These are phyloP conservation scores for Falco concolor DNA, from an alignment of 2,797 vertebrate genomes.

Conservation along the genomic window DNA sequence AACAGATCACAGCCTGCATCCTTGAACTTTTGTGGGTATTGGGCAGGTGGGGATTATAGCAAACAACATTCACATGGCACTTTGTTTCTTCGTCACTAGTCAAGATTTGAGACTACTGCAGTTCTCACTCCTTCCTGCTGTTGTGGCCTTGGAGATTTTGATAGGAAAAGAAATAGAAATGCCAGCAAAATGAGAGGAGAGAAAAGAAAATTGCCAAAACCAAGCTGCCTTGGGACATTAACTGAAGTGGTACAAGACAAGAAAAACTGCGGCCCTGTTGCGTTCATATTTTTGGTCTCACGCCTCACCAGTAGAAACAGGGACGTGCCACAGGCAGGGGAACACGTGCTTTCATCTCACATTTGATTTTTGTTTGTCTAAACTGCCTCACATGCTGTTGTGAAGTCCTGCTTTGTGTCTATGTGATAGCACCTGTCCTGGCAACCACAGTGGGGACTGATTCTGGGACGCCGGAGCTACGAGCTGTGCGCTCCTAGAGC, in stretches of 20 bases:
- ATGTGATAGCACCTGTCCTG: background rate
- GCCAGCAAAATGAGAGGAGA: background rate
- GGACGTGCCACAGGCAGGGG: background rate
- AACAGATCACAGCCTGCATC: background rate
- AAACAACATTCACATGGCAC: background rate
- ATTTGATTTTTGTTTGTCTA: background rate
- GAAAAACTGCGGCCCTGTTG: background rate
- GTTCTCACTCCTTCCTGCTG: background rate
- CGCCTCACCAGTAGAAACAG: background rate
- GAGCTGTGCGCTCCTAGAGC: background rate
- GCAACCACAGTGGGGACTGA: background rate
- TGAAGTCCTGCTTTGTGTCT: background rate
- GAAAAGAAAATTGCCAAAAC: background rate
- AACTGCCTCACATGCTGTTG: background rate
- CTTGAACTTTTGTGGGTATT: background rate
- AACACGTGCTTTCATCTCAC: background rate
- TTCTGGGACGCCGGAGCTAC: background rate
- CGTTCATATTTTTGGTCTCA: background rate
- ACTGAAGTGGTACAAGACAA: background rate
- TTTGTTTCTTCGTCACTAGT: background rate
- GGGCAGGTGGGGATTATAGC: background rate
- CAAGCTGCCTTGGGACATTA: background rate
- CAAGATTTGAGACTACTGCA: background rate
- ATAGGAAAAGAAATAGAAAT: background rate
- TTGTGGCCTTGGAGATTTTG: background rate